Percentiles rank a stretch among this genome's conserved stretches.
These are phyloP conservation scores for Pseudanteris insignis DNA, from an alignment of 2,888 invertebrate genomes.

Conservation along the genomic window DNA sequence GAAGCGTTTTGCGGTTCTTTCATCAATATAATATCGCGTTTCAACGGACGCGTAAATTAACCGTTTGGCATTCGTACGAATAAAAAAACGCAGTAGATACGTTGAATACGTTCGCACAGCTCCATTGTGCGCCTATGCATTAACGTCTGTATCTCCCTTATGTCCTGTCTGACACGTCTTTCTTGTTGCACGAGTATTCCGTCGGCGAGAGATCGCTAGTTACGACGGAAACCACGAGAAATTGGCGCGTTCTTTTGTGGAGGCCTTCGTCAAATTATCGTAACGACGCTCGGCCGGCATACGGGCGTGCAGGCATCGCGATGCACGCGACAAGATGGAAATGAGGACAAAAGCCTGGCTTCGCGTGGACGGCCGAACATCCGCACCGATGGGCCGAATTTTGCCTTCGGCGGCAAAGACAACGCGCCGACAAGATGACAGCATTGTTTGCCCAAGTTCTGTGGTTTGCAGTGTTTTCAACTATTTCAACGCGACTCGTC, in stretches of 20 bases:
- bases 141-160: slow-evolving; percentile 9
- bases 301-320: slow-evolving; percentile 6
- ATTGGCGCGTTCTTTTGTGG: slow-evolving; percentile 34
- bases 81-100: no score
- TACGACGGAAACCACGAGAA: slow-evolving; percentile 33
- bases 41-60: no score
- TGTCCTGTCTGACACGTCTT: slow-evolving; percentile 26
- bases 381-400: slow-evolving; percentile 16
- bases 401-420: slow-evolving; percentile 6
- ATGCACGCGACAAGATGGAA: slow-evolving; percentile 31
- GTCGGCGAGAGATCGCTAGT: slow-evolving; percentile 16
- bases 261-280: slow-evolving; percentile 25
- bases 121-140: no score
- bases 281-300: slow-evolving; percentile 24
- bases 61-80: no score
- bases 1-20: no score
- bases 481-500: no score
- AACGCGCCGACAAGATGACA: slow-evolving; percentile 12
- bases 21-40: no score
- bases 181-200: slow-evolving; percentile 30
- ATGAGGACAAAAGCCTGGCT: slow-evolving; percentile 18
- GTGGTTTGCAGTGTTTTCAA: no score
- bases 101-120: no score
- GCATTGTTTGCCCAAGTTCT: no score
- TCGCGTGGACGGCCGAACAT: slow-evolving; percentile 8